phyloP scores from a whole-genome alignment of 2,797 vertebrate genomes.

The Myripristis murdjan region DNA sequence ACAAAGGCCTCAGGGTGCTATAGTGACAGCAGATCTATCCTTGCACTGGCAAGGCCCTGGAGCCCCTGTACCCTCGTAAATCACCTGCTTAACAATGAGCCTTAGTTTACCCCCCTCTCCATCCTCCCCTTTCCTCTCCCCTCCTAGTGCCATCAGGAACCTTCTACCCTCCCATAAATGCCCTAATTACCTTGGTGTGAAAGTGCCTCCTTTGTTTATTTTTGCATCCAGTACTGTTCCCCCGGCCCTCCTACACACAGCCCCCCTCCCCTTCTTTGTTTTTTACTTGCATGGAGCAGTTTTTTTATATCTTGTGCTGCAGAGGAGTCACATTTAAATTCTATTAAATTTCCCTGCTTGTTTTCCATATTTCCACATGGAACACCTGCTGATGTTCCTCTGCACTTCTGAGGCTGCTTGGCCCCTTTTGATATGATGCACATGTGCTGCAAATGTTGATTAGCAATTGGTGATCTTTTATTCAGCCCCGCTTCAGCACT shows the following conservation, averaged over 20 bases:
- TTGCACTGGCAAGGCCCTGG: slow-evolving; percentile 59
- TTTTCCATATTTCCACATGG: slow-evolving; percentile 24
- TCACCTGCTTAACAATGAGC: slow-evolving; percentile 86
- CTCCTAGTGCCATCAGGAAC: slow-evolving; percentile 67
- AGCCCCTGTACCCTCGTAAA: slow-evolving; percentile 80
- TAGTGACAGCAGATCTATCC: slow-evolving; percentile 76
- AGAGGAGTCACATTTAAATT: slow-evolving; percentile 38
- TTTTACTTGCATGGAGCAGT: no score
- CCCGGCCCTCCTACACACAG: slow-evolving; percentile 37
- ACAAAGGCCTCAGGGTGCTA: slow-evolving; percentile 79
- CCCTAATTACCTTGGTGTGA: slow-evolving; percentile 79
- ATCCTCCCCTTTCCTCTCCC: slow-evolving; percentile 48
- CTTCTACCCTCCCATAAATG: slow-evolving; percentile 72
- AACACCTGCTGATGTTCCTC: slow-evolving; percentile 8
- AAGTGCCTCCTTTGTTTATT: slow-evolving; percentile 75
- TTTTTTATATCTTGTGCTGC: not conserved
- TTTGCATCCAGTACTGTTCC: slow-evolving; percentile 52
- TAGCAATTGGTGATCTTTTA: slow-evolving; percentile 35
- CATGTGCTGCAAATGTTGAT: not conserved
- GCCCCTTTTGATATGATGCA: slow-evolving; percentile 12
- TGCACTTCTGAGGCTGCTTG: slow-evolving; percentile 18
- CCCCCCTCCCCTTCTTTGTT: slow-evolving; percentile 39
- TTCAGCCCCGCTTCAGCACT: slow-evolving; percentile 45
- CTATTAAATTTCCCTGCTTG: slow-evolving; percentile 2
- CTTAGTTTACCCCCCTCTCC: slow-evolving; percentile 62